Base-by-base conservation (phyloP, 2,888 invertebrate genomes). In the Mythimna lalbum region DNA sequence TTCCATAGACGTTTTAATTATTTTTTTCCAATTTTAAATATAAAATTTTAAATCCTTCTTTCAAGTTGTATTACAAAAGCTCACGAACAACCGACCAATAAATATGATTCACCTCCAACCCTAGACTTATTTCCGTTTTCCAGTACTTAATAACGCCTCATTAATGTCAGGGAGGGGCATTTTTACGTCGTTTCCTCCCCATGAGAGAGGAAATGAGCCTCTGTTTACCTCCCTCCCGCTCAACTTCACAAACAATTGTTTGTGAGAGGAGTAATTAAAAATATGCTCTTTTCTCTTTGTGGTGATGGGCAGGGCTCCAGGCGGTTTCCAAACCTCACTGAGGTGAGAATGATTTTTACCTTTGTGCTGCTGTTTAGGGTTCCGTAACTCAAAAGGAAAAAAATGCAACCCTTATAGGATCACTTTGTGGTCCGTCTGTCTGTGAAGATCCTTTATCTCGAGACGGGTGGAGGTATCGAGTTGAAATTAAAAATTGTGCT, bases 201-300 rank as follows among this genome's bases (percentile, higher is more conserved):
- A 65, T 72, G 66, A 63, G 63, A 67, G 59, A 69, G 83, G 78
- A 82, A 83, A 83, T 76, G 80, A 82, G 82, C 76, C 76, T 64
- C 76, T 80, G 83, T 83, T 80, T 83, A 68, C 76, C 65, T 66
- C 69, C 72, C 75, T 65, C 52, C 56, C 61, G 67, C 70, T 78
- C 65, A 68, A 79, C 81, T 70, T 69, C 81, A 66, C 78, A 78
- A 79, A 76, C 78, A 80, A 83, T 83, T 82, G 82, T 80, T 80
- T 75, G 83, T 81, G 73, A 62, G 67, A 64, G 19, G 65, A 81
- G 81, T 81, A 73, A 83, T 80, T 77, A 81, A 83, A 82, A 83
- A 83, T 72, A 70, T 49, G 63, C 55, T 74, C 62, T 69, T 66
- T 72, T 43, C 76, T 33, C 72, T 72, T 76, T 72, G 76, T 65